phyloP scores from a whole-genome alignment of 2,797 vertebrate species.

The Premnoplex brunnescens region DNA sequence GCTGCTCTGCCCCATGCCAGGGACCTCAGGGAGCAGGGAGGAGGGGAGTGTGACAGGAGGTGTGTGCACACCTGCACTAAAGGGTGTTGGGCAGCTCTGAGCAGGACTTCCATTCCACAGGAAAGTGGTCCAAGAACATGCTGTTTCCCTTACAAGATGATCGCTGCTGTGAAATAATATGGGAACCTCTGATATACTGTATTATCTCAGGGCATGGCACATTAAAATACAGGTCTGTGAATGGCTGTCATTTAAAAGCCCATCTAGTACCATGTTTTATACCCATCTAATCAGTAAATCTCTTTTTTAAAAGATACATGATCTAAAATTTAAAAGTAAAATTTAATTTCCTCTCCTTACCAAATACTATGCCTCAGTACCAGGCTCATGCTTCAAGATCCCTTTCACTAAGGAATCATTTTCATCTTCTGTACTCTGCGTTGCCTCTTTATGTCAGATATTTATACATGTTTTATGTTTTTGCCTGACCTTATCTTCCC shows the following conservation, averaged over 20 bases:
- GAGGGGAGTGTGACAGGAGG: no score
- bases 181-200: background rate
- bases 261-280: background rate
- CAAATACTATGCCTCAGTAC: background rate
- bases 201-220: background rate
- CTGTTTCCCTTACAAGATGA: background rate
- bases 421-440: constrained; percentile 12
- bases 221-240: background rate
- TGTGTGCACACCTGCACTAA: background rate
- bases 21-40: background rate
- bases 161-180: background rate
- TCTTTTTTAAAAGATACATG: background rate
- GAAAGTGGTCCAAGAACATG: background rate
- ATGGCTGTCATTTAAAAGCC: constrained; percentile 3
- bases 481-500: background rate
- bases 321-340: constrained; percentile 71
- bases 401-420: constrained; percentile 28
- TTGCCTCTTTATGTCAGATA: constrained; percentile 24
- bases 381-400: constrained; percentile 28
- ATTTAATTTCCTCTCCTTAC: constrained; percentile 66
- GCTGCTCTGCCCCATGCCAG: background rate
- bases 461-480: constrained; percentile 21
- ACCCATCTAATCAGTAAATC: constrained; percentile 22
- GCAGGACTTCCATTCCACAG: background rate
- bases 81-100: background rate